Evolutionary conservation across 2,888 invertebrate species (phyloP).

Genomic region (Tanypteryx hageni): DNA sequence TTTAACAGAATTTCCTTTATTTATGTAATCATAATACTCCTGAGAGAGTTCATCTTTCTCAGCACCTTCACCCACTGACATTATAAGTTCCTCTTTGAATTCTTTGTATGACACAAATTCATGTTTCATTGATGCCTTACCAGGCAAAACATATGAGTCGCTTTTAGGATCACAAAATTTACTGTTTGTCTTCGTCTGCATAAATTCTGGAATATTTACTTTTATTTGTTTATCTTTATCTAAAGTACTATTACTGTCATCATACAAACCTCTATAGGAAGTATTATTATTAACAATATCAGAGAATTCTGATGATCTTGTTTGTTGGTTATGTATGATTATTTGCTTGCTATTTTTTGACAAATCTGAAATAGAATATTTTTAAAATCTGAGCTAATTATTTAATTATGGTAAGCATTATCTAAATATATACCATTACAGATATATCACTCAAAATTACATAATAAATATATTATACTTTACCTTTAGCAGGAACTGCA

Average conservation of each 20-base stretch:
- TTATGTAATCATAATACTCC: conserved; percentile 66
- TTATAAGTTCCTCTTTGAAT: conserved; percentile 70
- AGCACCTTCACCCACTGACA: conserved; percentile 66
- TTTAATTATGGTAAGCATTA: neutral
- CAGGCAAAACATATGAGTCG: conserved; percentile 11
- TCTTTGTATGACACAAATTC: conserved; percentile 71
- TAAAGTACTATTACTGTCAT: neutral
- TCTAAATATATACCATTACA: too few species aligned
- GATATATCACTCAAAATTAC: neutral
- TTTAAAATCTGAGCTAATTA: neutral
- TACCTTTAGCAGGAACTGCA: neutral
- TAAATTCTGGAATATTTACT: neutral
- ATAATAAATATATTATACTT: neutral
- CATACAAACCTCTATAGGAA: neutral
- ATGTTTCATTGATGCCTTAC: conserved; percentile 61
- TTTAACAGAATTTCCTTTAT: conserved; percentile 52
- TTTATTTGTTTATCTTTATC: neutral
- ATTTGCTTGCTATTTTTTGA: neutral
- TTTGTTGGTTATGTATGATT: neutral
- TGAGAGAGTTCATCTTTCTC: conserved; percentile 70
- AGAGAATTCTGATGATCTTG: neutral
- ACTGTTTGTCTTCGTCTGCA: neutral
- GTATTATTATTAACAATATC: neutral
- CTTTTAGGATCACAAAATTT: neutral
- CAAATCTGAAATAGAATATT: neutral